Conservation (phyloP, 2,888 invertebrate species). For the Heteromyza rotundicornis region DNA sequence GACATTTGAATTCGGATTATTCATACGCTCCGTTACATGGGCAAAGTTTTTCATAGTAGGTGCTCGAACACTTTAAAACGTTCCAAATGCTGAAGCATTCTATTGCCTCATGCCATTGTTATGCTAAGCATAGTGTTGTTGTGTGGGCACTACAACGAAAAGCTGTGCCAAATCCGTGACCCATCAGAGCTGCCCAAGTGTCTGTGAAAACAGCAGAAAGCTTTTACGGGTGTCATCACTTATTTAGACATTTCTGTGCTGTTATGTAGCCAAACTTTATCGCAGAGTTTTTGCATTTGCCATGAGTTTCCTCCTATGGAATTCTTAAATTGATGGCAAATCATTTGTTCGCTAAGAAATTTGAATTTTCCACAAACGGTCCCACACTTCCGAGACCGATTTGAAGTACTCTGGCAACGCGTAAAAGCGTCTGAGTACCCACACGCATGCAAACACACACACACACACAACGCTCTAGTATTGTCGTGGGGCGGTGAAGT, state of each 20-base stretch:
- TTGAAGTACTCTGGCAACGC: too few relatives aligned
- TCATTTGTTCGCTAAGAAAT: neutral
- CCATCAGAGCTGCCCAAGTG: conserved; percentile 24
- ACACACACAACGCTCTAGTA: neutral
- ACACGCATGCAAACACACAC: neutral
- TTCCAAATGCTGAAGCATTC: too few relatives aligned
- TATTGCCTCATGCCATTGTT: too few relatives aligned
- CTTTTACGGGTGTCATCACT: conserved; percentile 39
- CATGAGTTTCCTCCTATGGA: neutral
- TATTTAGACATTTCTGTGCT: too few relatives aligned
- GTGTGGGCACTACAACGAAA: too few relatives aligned
- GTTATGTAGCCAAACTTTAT: conserved; percentile 13
- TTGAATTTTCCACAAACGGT: neutral
- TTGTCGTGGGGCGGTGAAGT: too few relatives aligned
- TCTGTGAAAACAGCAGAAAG: conserved; percentile 36
- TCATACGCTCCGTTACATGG: too few relatives aligned
- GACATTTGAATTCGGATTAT: neutral
- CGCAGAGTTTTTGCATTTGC: neutral
- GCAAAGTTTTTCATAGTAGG: too few relatives aligned
- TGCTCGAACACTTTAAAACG: too few relatives aligned
- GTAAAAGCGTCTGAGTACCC: too few relatives aligned
- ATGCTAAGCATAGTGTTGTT: too few relatives aligned
- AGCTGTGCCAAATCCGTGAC: conserved; percentile 10
- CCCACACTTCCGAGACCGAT: too few relatives aligned
- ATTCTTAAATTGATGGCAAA: neutral